Conservation (phyloP, 1,140 invertebrate species). For the Tetramorium alpestre region DNA sequence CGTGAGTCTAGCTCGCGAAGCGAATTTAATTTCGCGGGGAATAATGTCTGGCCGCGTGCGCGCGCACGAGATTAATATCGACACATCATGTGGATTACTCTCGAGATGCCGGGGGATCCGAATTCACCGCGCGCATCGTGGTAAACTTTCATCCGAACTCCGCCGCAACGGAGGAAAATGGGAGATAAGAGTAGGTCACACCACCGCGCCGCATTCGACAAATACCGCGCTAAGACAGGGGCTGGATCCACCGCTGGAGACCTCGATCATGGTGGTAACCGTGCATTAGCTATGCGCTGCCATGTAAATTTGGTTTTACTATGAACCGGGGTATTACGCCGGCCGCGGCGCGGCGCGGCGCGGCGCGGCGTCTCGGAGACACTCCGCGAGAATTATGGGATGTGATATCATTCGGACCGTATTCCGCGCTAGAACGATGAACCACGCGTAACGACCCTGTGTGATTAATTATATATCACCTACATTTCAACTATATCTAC, state of each 20-base stretch:
- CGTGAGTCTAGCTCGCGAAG: constrained; percentile 24
- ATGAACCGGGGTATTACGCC: constrained; percentile 10
- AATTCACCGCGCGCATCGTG: constrained; percentile 27
- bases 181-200: constrained; percentile 56
- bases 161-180: constrained; percentile 38
- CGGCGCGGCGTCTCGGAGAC: background rate
- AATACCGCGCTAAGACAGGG: constrained; percentile 38
- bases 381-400: background rate
- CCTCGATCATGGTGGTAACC: constrained; percentile 8
- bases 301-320: constrained; percentile 32
- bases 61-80: constrained; percentile 48
- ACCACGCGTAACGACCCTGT: background rate
- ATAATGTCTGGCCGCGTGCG: background rate
- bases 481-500: background rate
- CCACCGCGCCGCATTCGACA: constrained; percentile 31
- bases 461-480: background rate
- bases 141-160: constrained; percentile 41
- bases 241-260: constrained; percentile 6
- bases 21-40: constrained; percentile 45
- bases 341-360: too few relatives aligned
- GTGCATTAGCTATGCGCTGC: constrained; percentile 3
- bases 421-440: background rate
- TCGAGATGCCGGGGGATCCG: constrained; percentile 21
- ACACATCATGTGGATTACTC: constrained; percentile 30
- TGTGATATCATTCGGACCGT: background rate